Conservation (phyloP, 2,797 vertebrate species). For the Mus spretus region DNA sequence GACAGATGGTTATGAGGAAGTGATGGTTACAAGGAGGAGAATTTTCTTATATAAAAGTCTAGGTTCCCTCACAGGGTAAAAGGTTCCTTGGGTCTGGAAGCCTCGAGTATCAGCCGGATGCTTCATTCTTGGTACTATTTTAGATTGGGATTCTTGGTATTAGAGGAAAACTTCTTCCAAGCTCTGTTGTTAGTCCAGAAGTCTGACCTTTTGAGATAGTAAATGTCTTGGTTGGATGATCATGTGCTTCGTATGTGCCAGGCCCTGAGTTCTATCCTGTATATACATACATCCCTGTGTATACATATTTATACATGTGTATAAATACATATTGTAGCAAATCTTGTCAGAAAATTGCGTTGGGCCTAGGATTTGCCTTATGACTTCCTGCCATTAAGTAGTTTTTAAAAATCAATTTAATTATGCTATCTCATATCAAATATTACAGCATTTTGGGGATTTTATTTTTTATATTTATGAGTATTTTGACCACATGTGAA, state of each 20-base stretch:
- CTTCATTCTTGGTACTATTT: background rate
- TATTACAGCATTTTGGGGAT: background rate
- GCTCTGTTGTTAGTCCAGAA: conserved; percentile 21
- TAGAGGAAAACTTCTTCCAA: background rate
- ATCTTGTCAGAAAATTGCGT: conserved; percentile 28
- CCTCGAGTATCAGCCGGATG: background rate
- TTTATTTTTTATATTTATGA: background rate
- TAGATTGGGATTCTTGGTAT: conserved; percentile 36
- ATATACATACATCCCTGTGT: background rate
- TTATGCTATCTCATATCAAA: background rate
- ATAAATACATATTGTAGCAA: background rate
- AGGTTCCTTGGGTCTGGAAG: background rate
- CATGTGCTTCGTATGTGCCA: background rate
- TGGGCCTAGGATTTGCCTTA: background rate
- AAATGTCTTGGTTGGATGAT: background rate
- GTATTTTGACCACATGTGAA: background rate
- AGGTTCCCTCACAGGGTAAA: background rate
- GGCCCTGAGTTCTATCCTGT: background rate
- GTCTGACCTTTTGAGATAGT: conserved; percentile 37
- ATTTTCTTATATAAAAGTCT: background rate
- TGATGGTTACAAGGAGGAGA: background rate
- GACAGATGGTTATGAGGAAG: background rate
- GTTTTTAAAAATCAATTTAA: conserved; percentile 28
- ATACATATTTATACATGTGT: too few relatives aligned
- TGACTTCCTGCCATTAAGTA: conserved; percentile 8